These are phyloP conservation scores for Erinaceus europaeus DNA, from an alignment of 2,113 vertebrate species.

Conservation along the genomic window DNA sequence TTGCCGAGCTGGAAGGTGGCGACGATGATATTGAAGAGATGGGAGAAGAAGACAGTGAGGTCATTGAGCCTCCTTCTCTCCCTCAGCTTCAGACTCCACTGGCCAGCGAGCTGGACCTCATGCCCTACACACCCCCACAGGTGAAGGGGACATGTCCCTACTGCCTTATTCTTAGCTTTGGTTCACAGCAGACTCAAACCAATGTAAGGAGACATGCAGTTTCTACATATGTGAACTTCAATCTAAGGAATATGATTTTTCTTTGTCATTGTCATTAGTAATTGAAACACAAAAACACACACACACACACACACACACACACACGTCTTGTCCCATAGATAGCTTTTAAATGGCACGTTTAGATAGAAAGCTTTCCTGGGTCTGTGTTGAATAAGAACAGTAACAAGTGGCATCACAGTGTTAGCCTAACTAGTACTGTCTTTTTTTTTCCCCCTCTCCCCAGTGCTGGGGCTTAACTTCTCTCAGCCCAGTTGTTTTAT, in stretches of 20 bases:
- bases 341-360: conserved; percentile 11
- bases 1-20: conserved; percentile 94
- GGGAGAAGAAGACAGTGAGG: conserved; percentile 95
- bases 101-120: conserved; percentile 92
- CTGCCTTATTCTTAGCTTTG: conserved; percentile 20
- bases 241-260: too few species aligned
- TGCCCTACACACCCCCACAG: conserved; percentile 96
- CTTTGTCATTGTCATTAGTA: background rate
- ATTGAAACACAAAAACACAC: conserved; percentile 11
- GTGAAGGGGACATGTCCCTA: conserved; percentile 78
- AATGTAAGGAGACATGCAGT: background rate
- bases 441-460: too few species aligned
- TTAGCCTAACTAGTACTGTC: conserved; percentile 45
- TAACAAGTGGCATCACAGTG: background rate
- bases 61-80: conserved; percentile 88
- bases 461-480: too few species aligned
- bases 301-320: too few species aligned
- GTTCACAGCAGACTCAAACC: conserved; percentile 24
- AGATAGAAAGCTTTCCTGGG: conserved; percentile 18
- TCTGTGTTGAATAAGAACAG: background rate
- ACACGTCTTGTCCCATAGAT: background rate
- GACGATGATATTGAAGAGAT: conserved; percentile 97
- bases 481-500: too few species aligned
- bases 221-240: background rate
- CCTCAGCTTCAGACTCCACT: conserved; percentile 91